phyloP scores from a whole-genome alignment of 2,888 invertebrate species.

The Cephus pulcher region DNA sequence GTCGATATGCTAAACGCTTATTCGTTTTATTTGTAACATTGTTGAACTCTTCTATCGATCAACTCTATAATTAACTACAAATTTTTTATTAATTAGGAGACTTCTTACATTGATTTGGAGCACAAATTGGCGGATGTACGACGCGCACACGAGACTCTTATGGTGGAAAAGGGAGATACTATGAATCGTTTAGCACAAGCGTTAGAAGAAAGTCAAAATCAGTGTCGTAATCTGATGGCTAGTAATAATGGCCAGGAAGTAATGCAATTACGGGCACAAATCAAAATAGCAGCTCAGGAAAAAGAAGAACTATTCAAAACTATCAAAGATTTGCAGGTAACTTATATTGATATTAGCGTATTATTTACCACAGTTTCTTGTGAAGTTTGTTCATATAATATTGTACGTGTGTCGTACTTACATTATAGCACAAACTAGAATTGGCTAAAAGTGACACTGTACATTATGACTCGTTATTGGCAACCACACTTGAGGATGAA shows the following conservation, averaged over 20 bases:
- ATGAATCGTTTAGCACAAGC: slow-evolving; percentile 74
- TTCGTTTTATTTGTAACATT: not conserved
- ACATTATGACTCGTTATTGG: slow-evolving; percentile 55
- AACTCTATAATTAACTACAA: not conserved
- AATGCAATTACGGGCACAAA: slow-evolving; percentile 67
- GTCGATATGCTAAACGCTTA: not conserved
- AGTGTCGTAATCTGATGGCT: slow-evolving; percentile 66
- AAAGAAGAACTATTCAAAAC: slow-evolving; percentile 67
- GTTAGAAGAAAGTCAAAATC: slow-evolving; percentile 72
- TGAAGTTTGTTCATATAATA: not conserved
- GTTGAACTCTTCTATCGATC: not conserved
- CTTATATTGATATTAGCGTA: not conserved
- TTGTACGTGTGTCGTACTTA: not conserved
- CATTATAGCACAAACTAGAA: slow-evolving; percentile 53
- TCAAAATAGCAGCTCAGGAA: slow-evolving; percentile 69
- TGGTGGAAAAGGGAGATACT: slow-evolving; percentile 74
- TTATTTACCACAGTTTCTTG: not conserved
- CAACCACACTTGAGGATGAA: slow-evolving; percentile 54
- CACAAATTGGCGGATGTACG: slow-evolving; percentile 68
- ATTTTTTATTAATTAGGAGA: slow-evolving; percentile 41
- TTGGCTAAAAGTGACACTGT: slow-evolving; percentile 49
- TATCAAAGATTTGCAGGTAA: slow-evolving; percentile 51
- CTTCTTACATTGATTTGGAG: slow-evolving; percentile 50
- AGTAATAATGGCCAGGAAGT: slow-evolving; percentile 67
- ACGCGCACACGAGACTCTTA: slow-evolving; percentile 71